Percentiles rank a stretch among this genome's conserved stretches.
Evolutionary conservation across 2,888 invertebrate species (phyloP).

Genomic region (Lucinisca nassula): DNA sequence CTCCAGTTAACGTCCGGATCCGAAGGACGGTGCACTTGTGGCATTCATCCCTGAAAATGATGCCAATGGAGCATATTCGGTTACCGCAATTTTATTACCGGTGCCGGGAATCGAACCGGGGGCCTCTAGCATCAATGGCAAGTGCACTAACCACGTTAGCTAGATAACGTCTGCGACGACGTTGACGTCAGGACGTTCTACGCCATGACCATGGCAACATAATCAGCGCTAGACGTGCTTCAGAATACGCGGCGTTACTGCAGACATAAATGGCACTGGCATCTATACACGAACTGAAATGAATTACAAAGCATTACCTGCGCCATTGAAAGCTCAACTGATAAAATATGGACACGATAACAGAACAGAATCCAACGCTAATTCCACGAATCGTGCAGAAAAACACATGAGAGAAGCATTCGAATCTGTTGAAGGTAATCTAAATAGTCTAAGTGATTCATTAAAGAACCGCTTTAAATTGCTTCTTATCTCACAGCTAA

Average conservation of each 20-base stretch:
- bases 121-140: too few relatives aligned
- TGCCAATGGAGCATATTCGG: too few relatives aligned
- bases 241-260: not conserved
- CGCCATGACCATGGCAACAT: too few relatives aligned
- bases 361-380: not conserved
- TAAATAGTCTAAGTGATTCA: constrained; percentile 2
- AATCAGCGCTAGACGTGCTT: too few relatives aligned
- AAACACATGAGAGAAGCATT: not conserved
- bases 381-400: not conserved
- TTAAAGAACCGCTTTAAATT: constrained; percentile 6
- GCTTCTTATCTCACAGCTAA: constrained; percentile 12
- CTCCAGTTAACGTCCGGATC: too few relatives aligned
- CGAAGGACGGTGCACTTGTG: too few relatives aligned
- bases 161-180: too few relatives aligned
- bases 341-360: not conserved
- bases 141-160: too few relatives aligned
- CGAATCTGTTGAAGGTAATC: not conserved
- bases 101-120: too few relatives aligned
- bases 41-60: too few relatives aligned
- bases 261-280: not conserved
- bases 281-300: not conserved
- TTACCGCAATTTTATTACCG: too few relatives aligned
- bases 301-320: not conserved
- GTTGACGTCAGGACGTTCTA: too few relatives aligned
- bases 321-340: not conserved